Conservation (phyloP, 2,113 vertebrate species). For the Lutjanus erythropterus region DNA sequence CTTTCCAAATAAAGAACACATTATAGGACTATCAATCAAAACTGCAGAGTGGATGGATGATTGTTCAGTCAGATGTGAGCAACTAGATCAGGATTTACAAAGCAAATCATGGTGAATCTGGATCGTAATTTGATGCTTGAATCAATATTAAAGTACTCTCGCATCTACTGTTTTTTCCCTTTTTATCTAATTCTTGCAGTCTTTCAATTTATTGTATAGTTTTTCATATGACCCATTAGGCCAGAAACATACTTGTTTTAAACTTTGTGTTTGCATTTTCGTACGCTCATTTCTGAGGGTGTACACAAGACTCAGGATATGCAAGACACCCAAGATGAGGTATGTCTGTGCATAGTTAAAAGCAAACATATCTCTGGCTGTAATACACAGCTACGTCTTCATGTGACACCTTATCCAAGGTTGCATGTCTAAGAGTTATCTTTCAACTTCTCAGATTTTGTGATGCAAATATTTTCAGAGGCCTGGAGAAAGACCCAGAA, state of each 20-base stretch:
- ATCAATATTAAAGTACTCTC: neutral
- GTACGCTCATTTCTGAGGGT: too few relatives aligned
- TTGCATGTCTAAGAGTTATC: neutral
- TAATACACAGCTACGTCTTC: neutral
- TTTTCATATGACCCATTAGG: neutral
- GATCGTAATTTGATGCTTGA: slow-evolving; percentile 1
- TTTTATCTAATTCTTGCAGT: neutral
- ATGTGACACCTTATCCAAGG: neutral
- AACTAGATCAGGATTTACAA: slow-evolving; percentile 1
- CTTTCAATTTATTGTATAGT: neutral
- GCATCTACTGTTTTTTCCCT: neutral
- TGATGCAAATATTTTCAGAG: neutral
- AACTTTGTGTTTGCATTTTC: too few relatives aligned
- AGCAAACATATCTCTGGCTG: too few relatives aligned
- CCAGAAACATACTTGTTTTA: too few relatives aligned
- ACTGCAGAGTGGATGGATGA: slow-evolving; percentile 1
- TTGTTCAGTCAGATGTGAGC: slow-evolving; percentile 14
- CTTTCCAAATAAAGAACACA: slow-evolving; percentile 40
- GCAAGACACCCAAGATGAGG: too few relatives aligned
- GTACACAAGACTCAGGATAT: too few relatives aligned
- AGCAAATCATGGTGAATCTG: neutral
- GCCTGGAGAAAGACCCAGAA: too few relatives aligned
- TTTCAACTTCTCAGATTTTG: neutral
- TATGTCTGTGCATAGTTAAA: too few relatives aligned
- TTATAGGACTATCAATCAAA: slow-evolving; percentile 41